A percentile compares a stretch with the other conserved stretches of the same genome.
phyloP scores from a whole-genome alignment of 2,888 invertebrate species.

The Eupithecia exiguata region DNA sequence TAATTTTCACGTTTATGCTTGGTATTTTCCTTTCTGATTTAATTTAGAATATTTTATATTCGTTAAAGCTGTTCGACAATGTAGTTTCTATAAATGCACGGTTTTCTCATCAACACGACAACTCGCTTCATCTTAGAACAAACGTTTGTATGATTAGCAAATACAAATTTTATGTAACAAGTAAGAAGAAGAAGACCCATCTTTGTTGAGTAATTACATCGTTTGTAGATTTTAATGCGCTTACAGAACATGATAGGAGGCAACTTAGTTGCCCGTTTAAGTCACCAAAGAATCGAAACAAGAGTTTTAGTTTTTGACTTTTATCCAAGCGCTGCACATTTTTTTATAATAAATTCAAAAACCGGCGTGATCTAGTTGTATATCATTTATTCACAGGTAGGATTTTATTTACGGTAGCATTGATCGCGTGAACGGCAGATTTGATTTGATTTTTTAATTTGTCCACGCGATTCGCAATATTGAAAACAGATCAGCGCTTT shows the following conservation, averaged over 20 bases:
- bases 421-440: not conserved
- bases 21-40: not conserved
- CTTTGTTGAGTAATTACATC: too few relatives aligned
- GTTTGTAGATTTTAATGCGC: not conserved
- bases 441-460: not conserved
- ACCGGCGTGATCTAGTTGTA: not conserved
- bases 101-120: not conserved
- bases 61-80: not conserved
- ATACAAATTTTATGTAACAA: not conserved
- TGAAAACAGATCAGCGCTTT: not conserved
- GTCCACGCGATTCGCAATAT: not conserved
- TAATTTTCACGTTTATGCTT: not conserved
- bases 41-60: not conserved
- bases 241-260: not conserved
- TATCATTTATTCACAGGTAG: not conserved
- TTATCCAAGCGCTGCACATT: slow-evolving; percentile 14
- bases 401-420: slow-evolving; percentile 4
- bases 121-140: not conserved
- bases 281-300: slow-evolving; percentile 18
- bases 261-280: not conserved
- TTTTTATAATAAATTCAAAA: not conserved
- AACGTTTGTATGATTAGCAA: not conserved
- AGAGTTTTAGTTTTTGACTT: slow-evolving; percentile 33
- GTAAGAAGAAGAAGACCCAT: not conserved
- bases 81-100: not conserved